Evolutionary conservation across 2,113 vertebrate genomes (phyloP), one percentile per base, ranked within the genome.

Genomic region (Calyptomena viridis): DNA sequence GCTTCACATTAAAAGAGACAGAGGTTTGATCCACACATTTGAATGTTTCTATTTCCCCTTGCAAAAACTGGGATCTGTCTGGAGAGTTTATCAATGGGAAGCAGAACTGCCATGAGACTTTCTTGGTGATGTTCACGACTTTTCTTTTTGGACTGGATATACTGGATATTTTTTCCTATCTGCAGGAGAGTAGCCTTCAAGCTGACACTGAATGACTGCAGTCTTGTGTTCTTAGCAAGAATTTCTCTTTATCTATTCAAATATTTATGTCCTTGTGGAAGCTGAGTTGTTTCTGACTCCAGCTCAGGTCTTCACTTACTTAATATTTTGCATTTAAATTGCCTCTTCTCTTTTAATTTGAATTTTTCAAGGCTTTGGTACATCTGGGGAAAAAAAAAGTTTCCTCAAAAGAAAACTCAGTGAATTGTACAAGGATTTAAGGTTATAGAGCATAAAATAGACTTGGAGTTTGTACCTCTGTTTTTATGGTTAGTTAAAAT

Each of bases 181-280:
- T 92, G 24, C 46, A n/a, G 37, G 46, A 71, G 59, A 53, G 76
- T 13, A 63, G 69, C 90, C 78, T 94, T 90, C 58, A n/a, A 82
- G 40, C 71, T 96, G 95, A 60, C 78, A 18, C 46, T 3, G 37
- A 73, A n/a, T 69, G 73, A 42, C 77, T 84, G 23, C 53, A 74
- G 69, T 35, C 39, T 10, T 39, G 11, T 16, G n/a, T 93, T 85
- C 62, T 84, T 64, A 72, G 40, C 62, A 68, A 78, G 53, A 93
- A 53, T 90, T 87, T 19, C 35, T 82, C 81, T 92, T 92, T 47
- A 52, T 85, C 66, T 86, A 3, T 47, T 95, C 66, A 90, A 87
- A 93, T 93, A 89, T 89, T 95, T 59, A 52, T 89, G 62, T 87
- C 92, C 84, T 91, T 35, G 33, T 63, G 69, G 66, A 79, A 87